Percentiles rank a stretch among this genome's conserved stretches.
phyloP scores from a whole-genome alignment of 2,888 invertebrate species.

The Nephrotoma flavescens region DNA sequence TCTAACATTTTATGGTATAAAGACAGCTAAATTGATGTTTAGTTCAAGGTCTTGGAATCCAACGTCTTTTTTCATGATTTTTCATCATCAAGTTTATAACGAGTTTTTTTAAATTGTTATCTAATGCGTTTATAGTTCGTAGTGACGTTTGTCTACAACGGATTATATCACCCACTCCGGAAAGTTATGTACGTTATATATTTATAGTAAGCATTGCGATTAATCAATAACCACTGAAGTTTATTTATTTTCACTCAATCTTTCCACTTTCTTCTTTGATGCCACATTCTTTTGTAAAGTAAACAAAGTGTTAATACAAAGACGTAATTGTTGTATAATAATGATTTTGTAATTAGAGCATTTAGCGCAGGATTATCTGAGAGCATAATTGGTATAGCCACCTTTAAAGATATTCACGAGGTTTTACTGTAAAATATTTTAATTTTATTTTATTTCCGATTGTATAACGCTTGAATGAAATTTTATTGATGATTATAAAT shows the following conservation, averaged over 20 bases:
- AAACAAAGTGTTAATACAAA: no score
- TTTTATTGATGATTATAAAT: background rate
- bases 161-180: background rate
- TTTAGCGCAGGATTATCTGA: no score
- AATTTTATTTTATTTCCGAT: background rate
- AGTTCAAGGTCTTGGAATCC: background rate
- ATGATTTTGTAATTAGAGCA: no score
- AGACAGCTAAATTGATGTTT: background rate
- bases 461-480: background rate
- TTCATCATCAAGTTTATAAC: background rate
- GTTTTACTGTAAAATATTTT: background rate
- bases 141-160: background rate
- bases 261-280: background rate
- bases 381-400: no score
- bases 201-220: background rate
- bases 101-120: background rate
- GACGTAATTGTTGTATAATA: no score
- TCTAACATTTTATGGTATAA: background rate
- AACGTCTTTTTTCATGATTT: background rate
- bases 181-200: background rate
- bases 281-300: no score
- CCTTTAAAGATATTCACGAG: background rate
- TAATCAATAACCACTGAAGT: background rate
- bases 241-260: background rate
- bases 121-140: background rate